phyloP scores from a whole-genome alignment of 1,140 invertebrate genomes.

The Platyura marginata region DNA sequence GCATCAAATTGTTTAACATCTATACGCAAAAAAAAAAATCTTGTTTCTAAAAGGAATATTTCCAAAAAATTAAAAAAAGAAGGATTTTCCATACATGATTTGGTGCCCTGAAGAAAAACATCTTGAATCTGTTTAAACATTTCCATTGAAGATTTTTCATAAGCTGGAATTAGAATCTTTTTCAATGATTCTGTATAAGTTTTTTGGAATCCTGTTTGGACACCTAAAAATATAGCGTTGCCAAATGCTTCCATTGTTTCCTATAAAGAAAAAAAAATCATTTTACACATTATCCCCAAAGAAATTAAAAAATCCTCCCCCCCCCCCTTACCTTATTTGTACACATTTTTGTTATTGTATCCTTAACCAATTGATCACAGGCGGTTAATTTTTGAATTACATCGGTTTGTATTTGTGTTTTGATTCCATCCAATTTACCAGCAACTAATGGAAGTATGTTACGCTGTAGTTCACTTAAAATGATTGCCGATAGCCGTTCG shows the following conservation, averaged over 20 bases:
- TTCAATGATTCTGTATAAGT: slow-evolving; percentile 49
- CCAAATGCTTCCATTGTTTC: slow-evolving; percentile 55
- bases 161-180: slow-evolving; percentile 54
- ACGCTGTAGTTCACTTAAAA: slow-evolving; percentile 26
- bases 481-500: slow-evolving; percentile 25
- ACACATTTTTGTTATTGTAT: slow-evolving; percentile 60
- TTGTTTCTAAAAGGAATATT: slow-evolving; percentile 4
- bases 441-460: slow-evolving; percentile 31
- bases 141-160: slow-evolving; percentile 65
- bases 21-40: slow-evolving; percentile 10
- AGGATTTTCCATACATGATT: slow-evolving; percentile 55
- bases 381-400: slow-evolving; percentile 46
- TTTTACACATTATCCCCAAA: background rate
- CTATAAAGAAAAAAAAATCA: slow-evolving; percentile 17
- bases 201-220: slow-evolving; percentile 21
- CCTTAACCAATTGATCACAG: slow-evolving; percentile 53
- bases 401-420: slow-evolving; percentile 47
- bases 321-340: slow-evolving; percentile 38
- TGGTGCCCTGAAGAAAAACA: slow-evolving; percentile 64
- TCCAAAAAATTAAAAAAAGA: slow-evolving; percentile 1
- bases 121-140: slow-evolving; percentile 81
- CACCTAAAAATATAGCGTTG: slow-evolving; percentile 36
- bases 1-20: slow-evolving; percentile 29
- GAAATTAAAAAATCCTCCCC: background rate
- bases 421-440: slow-evolving; percentile 40